Evolutionary conservation across 2,888 invertebrate genomes (phyloP).

Genomic region (Stenotaenia linearis): DNA sequence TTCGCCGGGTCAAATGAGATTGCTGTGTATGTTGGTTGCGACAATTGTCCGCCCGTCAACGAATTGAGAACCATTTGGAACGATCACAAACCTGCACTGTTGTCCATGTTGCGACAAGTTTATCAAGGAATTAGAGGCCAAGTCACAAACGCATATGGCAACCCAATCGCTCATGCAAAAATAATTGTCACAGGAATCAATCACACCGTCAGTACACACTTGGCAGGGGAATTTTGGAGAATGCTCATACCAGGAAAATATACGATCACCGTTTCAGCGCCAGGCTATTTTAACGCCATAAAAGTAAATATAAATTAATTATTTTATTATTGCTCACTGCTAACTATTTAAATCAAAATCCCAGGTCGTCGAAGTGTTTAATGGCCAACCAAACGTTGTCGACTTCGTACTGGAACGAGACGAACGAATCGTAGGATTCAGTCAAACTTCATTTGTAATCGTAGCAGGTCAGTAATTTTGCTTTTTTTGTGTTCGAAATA

Average conservation of each 20-base stretch:
- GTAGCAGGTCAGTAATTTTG: conserved; percentile 33
- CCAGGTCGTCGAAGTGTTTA: conserved; percentile 8
- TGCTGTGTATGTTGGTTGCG: conserved; percentile 89
- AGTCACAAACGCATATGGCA: background rate
- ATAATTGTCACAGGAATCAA: background rate
- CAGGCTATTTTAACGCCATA: conserved; percentile 55
- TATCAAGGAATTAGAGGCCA: conserved; percentile 31
- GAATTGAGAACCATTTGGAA: conserved; percentile 76
- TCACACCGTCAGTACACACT: background rate
- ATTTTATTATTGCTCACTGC: no score
- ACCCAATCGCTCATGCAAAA: background rate
- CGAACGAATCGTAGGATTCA: conserved; percentile 32
- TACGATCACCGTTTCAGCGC: conserved; percentile 62
- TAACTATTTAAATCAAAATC: background rate
- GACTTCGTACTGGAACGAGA: conserved; percentile 28
- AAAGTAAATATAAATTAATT: no score
- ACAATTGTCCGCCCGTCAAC: conserved; percentile 73
- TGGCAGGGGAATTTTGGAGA: conserved; percentile 85
- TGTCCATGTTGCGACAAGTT: conserved; percentile 81
- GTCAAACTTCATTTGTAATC: conserved; percentile 32
- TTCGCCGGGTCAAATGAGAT: conserved; percentile 87
- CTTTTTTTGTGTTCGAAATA: no score
- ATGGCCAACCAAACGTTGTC: background rate
- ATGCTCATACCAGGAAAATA: conserved; percentile 82
- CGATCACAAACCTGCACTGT: conserved; percentile 76